These are phyloP conservation scores for Nezara viridula DNA, from an alignment of 2,888 invertebrate species.

Conservation along the genomic window DNA sequence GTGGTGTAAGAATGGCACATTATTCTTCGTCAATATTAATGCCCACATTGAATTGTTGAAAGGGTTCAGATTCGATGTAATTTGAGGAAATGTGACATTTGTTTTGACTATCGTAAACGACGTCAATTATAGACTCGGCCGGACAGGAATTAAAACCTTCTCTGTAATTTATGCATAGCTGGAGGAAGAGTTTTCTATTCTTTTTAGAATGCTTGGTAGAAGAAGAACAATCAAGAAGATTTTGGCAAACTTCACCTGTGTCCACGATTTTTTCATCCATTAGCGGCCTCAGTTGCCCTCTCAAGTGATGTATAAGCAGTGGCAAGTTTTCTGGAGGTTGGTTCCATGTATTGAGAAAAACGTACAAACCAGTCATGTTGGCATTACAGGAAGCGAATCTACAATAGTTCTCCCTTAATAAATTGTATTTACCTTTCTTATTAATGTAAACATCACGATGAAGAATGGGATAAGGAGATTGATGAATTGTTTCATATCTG, in stretches of 20 bases:
- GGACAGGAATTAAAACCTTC: slow-evolving; percentile 48
- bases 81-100: slow-evolving; percentile 30
- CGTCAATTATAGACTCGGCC: slow-evolving; percentile 36
- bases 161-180: slow-evolving; percentile 33
- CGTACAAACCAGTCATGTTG: slow-evolving; percentile 53
- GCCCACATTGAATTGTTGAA: not conserved
- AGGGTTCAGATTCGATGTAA: slow-evolving; percentile 35
- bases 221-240: not conserved
- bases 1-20: not conserved
- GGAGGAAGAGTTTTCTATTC: not conserved
- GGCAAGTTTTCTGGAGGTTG: slow-evolving; percentile 48
- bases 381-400: slow-evolving; percentile 10
- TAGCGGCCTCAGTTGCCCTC: slow-evolving; percentile 12
- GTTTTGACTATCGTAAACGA: slow-evolving; percentile 1
- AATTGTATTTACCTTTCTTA: not conserved
- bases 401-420: slow-evolving; percentile 19
- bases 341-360: not conserved
- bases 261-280: slow-evolving; percentile 32
- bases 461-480: slow-evolving; percentile 17
- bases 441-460: not conserved
- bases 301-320: not conserved
- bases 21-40: not conserved
- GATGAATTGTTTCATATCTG: slow-evolving; percentile 51
- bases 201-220: not conserved
- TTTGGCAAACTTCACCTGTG: not conserved